These are phyloP conservation scores for Polyommatus iphigenia DNA, from an alignment of 2,888 invertebrate genomes.

Conservation along the genomic window DNA sequence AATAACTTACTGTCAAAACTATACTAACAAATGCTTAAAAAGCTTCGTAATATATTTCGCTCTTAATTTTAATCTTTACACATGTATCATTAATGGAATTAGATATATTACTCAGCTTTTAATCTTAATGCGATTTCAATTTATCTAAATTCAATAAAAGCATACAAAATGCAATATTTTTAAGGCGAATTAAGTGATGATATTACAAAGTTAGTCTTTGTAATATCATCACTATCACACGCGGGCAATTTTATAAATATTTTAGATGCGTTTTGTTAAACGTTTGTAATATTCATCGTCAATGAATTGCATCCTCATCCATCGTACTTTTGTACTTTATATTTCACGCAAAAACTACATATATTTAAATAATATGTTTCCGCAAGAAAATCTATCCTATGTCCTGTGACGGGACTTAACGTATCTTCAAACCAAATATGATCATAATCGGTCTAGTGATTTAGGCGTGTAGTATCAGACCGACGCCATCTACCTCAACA, in stretches of 20 bases:
- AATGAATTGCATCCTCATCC: neutral
- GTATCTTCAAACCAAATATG: no score
- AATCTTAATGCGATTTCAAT: constrained; percentile 10
- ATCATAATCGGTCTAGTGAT: no score
- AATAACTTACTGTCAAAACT: no score
- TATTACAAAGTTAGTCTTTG: neutral
- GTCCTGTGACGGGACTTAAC: no score
- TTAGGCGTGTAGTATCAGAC: no score
- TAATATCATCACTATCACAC: no score
- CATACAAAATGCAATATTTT: neutral
- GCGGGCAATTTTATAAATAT: neutral
- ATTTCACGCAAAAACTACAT: no score
- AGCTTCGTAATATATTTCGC: neutral
- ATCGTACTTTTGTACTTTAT: no score
- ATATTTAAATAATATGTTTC: no score
- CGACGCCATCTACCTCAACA: no score
- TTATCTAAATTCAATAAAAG: constrained; percentile 8
- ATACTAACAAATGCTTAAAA: no score
- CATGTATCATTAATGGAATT: neutral
- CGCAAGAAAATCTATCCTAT: no score
- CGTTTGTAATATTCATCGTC: neutral
- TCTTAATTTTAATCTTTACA: neutral
- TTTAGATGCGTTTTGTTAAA: neutral
- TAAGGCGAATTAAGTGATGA: neutral
- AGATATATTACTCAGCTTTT: neutral